A percentile compares a stretch with the other conserved stretches of the same genome.
phyloP scores from a whole-genome alignment of 2,113 vertebrate species.

The Syngnathus scovelli region DNA sequence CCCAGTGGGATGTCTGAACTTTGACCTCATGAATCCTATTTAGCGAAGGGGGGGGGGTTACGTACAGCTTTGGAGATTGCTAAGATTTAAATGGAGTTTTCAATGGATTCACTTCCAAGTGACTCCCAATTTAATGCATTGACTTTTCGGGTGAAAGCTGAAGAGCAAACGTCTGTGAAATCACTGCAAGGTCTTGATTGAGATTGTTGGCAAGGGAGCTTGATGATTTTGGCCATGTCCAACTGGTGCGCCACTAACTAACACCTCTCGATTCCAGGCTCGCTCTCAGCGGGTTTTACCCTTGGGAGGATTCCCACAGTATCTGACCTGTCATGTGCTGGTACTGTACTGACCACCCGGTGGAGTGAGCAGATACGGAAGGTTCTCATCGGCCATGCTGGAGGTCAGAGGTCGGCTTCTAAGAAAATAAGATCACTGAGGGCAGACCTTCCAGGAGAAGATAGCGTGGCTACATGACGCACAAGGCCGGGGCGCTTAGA shows the following conservation, averaged over 20 bases:
- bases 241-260: neutral
- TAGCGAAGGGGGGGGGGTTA: conserved; percentile 43
- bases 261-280: conserved; percentile 8
- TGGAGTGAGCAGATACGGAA: conserved; percentile 22
- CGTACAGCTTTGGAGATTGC: conserved; percentile 12
- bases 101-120: neutral
- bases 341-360: conserved; percentile 41
- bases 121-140: neutral
- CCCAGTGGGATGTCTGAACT: conserved; percentile 53
- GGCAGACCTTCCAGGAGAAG: conserved; percentile 19
- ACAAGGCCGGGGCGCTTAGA: conserved; percentile 6
- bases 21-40: conserved; percentile 42
- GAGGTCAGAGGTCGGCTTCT: conserved; percentile 40
- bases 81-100: conserved; percentile 24
- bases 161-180: conserved; percentile 9
- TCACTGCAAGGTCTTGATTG: conserved; percentile 25
- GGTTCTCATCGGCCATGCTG: conserved; percentile 23
- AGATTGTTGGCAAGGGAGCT: conserved; percentile 5
- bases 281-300: conserved; percentile 8
- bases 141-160: neutral
- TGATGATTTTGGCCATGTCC: conserved; percentile 1
- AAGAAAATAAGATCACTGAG: conserved; percentile 31
- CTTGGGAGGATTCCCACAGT: conserved; percentile 42
- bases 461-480: conserved; percentile 10
- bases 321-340: conserved; percentile 31